These are phyloP conservation scores for Coecobrya sp. DNA, from an alignment of 2,888 invertebrate genomes.

Conservation along the genomic window DNA sequence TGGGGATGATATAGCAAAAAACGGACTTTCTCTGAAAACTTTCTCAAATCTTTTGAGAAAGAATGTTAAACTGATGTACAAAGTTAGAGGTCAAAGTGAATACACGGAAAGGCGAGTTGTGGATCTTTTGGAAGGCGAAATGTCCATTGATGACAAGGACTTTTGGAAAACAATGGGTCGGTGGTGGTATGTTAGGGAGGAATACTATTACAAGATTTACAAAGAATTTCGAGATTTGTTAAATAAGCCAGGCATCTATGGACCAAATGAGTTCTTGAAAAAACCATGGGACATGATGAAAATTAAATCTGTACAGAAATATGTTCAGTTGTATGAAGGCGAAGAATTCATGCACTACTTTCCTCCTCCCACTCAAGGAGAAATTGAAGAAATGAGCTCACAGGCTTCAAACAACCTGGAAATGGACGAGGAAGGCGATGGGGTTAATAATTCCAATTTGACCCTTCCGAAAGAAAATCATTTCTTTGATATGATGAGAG, in stretches of 20 bases:
- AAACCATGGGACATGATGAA: neutral
- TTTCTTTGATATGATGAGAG: conserved; percentile 36
- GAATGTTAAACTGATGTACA: neutral
- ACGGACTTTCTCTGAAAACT: neutral
- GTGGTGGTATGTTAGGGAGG: conserved; percentile 17
- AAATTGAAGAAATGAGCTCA: neutral
- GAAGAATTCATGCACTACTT: conserved; percentile 22
- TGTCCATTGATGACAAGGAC: neutral
- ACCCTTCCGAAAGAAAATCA: neutral
- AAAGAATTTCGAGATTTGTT: conserved; percentile 16
- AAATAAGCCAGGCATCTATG: neutral
- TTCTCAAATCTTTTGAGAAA: conserved; percentile 20
- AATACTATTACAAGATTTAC: conserved; percentile 11
- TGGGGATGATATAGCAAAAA: neutral
- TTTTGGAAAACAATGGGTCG: conserved; percentile 46
- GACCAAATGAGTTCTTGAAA: neutral
- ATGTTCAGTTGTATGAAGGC: neutral
- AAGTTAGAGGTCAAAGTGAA: neutral
- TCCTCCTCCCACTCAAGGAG: neutral
- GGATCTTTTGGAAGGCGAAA: conserved; percentile 38
- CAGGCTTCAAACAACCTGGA: neutral
- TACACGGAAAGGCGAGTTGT: neutral
- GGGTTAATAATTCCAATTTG: neutral
- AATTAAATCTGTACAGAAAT: neutral
- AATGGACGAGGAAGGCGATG: neutral